Evolutionary conservation across 2,888 invertebrate genomes (phyloP), one percentile per base, ranked within the genome.

Genomic region (Dimorphilus gyrociliatus): DNA sequence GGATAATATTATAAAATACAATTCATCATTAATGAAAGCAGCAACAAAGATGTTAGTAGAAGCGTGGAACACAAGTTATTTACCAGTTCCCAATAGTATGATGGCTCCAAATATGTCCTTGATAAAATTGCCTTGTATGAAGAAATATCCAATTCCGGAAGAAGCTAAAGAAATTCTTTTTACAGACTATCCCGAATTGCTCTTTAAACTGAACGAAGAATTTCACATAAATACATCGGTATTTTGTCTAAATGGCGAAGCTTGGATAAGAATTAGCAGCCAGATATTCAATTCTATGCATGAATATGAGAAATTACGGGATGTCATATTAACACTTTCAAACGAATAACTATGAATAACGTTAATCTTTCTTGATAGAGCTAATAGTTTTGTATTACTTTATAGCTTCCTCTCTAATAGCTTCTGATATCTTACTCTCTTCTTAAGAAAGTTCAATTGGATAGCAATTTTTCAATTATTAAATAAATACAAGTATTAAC

Each of bases 241-340:
- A 3, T 16, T 38, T 13, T 24, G 25, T 3, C 32, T 49, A 3
- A 26, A 46, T 8, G 43, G 40, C 2, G 36, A 35, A 15, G 35
- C 46, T 10, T 48, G 46, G 37, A 18, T 53, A 3, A 40, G 58
- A 21, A 45, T 58, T 16, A 55, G 55, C 4, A 45, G 43, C 12
- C 53, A 53, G 29, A 42, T 55, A 16, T 51, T 55, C 40, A 55
- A 48, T 37, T 37, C 32, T 7, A 25, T 47, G 27, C 42, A 45
- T 2, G 53, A 55, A 17, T 48, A 48, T 30, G 35, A 38, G 19
- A 40, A 39, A 31, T 34, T 51, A 7, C 41, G 35, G 3, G 34
- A 45, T 24, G 49, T 51, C 25, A 37, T 54, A 10, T 25, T 47
- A 6, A 18, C 26, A 10, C 27, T 39, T 13, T 6, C 16, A 7